phyloP scores from a whole-genome alignment of 2,113 vertebrate species.

The Plecturocebus donacophilus region DNA sequence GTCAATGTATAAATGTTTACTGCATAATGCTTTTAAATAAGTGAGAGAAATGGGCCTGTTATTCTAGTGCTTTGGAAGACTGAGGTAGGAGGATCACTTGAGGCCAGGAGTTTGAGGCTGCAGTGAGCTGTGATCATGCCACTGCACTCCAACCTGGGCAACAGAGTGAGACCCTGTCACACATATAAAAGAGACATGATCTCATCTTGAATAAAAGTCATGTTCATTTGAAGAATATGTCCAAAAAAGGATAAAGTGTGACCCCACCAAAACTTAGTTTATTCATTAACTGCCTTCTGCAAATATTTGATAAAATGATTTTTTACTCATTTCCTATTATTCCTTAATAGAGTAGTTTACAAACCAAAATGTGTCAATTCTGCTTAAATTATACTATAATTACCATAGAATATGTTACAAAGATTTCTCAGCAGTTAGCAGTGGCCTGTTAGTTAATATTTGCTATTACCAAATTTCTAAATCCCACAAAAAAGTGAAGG shows the following conservation, averaged over 20 bases:
- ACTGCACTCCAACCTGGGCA: too few species aligned
- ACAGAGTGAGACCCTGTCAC: too few species aligned
- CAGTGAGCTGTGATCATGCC: too few species aligned
- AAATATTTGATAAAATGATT: neutral
- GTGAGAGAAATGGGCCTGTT: neutral
- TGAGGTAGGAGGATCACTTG: too few species aligned
- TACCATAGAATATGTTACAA: neutral
- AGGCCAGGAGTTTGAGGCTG: too few species aligned
- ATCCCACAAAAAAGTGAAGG: neutral
- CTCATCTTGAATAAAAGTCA: neutral
- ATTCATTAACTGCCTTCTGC: neutral
- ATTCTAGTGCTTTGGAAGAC: too few species aligned
- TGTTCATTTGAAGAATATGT: neutral
- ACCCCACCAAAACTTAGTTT: neutral
- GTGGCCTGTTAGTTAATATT: neutral
- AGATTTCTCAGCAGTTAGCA: neutral
- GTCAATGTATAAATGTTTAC: neutral
- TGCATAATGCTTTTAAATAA: constrained; percentile 8
- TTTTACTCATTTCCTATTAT: neutral
- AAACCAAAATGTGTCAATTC: neutral
- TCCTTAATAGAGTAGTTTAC: neutral
- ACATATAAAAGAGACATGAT: neutral
- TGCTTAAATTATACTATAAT: neutral
- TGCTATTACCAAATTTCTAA: neutral
- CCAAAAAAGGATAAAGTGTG: neutral